These are phyloP conservation scores for Eristalinus aeneus DNA, from an alignment of 2,888 invertebrate genomes.

Conservation along the genomic window DNA sequence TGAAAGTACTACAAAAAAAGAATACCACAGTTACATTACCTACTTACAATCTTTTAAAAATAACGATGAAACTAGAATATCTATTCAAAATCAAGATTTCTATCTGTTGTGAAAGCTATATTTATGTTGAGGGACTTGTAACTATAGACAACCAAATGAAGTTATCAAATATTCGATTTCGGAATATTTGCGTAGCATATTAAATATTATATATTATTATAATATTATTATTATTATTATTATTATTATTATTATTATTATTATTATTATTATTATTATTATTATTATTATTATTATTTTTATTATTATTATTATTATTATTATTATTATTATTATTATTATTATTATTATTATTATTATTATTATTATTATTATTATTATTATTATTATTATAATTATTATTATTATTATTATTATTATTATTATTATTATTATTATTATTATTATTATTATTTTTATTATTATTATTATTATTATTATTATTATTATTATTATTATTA, in stretches of 20 bases:
- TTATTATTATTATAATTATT: background rate
- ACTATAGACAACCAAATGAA: too few relatives aligned
- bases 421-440: conserved; percentile 10
- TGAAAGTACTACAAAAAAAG: too few relatives aligned
- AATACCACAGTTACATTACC: too few relatives aligned
- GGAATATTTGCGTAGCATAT: too few relatives aligned
- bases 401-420: background rate
- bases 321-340: background rate
- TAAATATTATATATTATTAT: too few relatives aligned
- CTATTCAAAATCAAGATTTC: too few relatives aligned
- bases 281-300: background rate
- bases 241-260: background rate
- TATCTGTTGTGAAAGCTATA: too few relatives aligned
- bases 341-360: background rate
- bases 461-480: conserved; percentile 2
- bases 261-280: background rate
- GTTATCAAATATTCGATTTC: too few relatives aligned
- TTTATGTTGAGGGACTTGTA: too few relatives aligned
- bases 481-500: conserved; percentile 2
- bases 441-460: conserved; percentile 1
- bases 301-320: background rate
- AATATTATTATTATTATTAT: background rate
- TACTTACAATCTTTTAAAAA: too few relatives aligned
- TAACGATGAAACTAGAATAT: too few relatives aligned
- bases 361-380: background rate